Evolutionary conservation across 2,113 vertebrate species (phyloP).

Genomic region (Arvicanthis niloticus): DNA sequence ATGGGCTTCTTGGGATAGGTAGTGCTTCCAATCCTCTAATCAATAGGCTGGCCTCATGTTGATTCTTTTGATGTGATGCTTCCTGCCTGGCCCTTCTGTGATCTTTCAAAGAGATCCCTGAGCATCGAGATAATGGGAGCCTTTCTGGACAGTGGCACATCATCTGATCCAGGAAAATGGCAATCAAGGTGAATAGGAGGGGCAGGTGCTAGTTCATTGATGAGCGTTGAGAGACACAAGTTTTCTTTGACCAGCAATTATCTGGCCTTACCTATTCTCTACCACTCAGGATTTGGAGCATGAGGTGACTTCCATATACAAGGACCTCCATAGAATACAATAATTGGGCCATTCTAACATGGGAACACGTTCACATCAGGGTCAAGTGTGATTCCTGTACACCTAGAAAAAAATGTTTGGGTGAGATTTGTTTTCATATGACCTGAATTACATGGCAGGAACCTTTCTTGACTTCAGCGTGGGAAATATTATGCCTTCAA

Average conservation of each 20-base stretch:
- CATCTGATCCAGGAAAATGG: background rate
- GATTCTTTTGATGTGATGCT: background rate
- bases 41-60: rapidly evolving
- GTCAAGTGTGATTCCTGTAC: rapidly evolving
- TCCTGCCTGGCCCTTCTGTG: background rate
- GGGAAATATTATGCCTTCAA: background rate
- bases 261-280: background rate
- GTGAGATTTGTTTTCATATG: background rate
- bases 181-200: rapidly evolving
- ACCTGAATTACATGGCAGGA: background rate
- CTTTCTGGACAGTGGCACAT: background rate
- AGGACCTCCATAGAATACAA: background rate
- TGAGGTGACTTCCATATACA: rapidly evolving
- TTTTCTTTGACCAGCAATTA: background rate
- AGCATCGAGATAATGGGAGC: background rate
- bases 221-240: rapidly evolving
- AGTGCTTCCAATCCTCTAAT: no score
- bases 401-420: background rate
- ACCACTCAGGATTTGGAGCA: background rate
- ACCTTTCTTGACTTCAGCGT: background rate
- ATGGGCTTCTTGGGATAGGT: background rate
- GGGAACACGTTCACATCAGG: background rate
- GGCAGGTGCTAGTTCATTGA: background rate
- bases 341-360: rapidly evolving
- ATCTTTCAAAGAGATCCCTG: background rate